Evolutionary conservation across 2,113 vertebrate species (phyloP), one percentile per base, ranked within the genome.

Genomic region (Apus apus): DNA sequence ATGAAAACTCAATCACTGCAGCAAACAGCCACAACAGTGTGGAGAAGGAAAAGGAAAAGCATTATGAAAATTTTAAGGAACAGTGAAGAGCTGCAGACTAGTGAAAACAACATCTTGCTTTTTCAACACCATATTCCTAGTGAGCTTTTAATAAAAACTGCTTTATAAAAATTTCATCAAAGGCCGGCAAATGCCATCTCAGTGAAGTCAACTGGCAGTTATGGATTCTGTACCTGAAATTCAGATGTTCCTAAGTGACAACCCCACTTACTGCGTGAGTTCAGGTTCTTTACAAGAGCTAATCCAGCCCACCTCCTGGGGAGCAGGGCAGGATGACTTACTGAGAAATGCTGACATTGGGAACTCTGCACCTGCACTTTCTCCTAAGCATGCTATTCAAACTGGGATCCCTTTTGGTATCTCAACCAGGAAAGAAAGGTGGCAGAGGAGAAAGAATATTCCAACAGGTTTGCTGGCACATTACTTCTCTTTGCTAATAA

Each of bases 1-100:
- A 80, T 2, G 25, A 96, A 93, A 94, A 93, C 94, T 93, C 92
- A 91, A 86, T 96, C 93, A 93, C 82, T 64, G n/a, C 50, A 91
- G 87, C 77, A 88, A 96, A 86, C 82, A 91, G 72, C 73, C 68
- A 36, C 32, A 60, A 76, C 85, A 93, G 74, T 29, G 38, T 0
- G 0, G 75, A 91, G 38, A 82, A 73, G 43, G 68, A 81, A 86
- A 79, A 51, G 18, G 38, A 64, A 60, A 67, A 91, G 74, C 8
- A 45, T 51, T 77, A 64, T 16, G 48, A 83, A 94, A 90, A 91
- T 93, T 46, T 74, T 81, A 92, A 88, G 65, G 53, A 90, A 78
- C 32, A 61, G 54, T 50, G 50, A 93, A 88, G 67, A 56, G 74
- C 43, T 81, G 58, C 16, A 80, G 61, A 34, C 56, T 48, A 91